Base-by-base conservation (phyloP, 2,888 invertebrate species). In the Synanthedon vespiformis region DNA sequence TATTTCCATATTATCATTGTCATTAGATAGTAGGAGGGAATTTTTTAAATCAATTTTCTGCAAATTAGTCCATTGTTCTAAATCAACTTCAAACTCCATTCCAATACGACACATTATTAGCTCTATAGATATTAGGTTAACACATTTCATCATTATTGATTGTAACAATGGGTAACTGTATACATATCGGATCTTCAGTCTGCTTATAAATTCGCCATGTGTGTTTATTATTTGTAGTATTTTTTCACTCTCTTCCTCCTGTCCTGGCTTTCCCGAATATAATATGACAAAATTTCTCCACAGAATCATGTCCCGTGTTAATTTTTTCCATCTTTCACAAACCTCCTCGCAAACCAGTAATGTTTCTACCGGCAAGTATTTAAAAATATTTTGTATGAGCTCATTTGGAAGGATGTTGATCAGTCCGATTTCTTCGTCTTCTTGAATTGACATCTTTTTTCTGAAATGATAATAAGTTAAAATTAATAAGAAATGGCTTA, bases 31-130 rank as follows among this genome's bases (percentile, higher is more conserved):
- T 3, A 77, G 57, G 6, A 83, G 67, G 40, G 83, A 83, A 61
- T 87, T 86, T 61, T 77, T 84, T 48, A 88, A 67, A 62, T 68
- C 77, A 6, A 88, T 64, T 59, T 74, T 80, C 55, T 65, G 77
- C 40, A 88, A 61, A 51, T 77, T 67, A 10, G 76, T 72, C 80
- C 81, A 84, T 53, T 59, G 74, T 27, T 58, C 64, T 40, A 85
- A 54, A 54, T 80, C 74, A 16, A 70, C 59, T 61, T 77, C 76
- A 57, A 87, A 76, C 40, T 78, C 74, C 57, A 74, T 74, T 52
- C 65, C 64, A 34, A 88, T 65, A 51, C 76, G 65, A 55, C 88
- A 88, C 87, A 88, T 88, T 1, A 83, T 70, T 51, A 88, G 60
- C 64, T 86, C 84, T 16, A 88, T 57, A 16, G 78, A 75, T 34